Evolutionary conservation across 2,797 vertebrate species (phyloP).

Genomic region (Gobio occitaniae): DNA sequence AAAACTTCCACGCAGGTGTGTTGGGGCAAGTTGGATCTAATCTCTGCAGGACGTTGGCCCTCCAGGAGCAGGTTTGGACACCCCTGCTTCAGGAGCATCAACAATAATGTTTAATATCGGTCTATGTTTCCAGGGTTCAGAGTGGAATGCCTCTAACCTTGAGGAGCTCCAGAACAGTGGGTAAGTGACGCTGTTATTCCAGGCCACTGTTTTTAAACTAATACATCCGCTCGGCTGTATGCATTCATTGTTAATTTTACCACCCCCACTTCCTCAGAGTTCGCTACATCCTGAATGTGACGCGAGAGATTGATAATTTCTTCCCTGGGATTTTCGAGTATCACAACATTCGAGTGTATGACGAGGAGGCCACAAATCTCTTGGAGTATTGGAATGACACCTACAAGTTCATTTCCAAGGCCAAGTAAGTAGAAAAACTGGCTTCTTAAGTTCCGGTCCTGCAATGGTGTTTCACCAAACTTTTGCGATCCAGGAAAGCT

Average conservation of each 20-base stretch:
- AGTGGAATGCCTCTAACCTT: constrained; percentile 98
- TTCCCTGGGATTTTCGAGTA: constrained; percentile 96
- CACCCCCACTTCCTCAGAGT: constrained; percentile 76
- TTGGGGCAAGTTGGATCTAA: not conserved
- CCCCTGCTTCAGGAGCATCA: not conserved
- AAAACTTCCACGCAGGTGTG: not conserved
- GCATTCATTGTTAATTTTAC: constrained; percentile 39
- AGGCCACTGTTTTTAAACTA: constrained; percentile 12
- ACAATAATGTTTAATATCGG: not conserved
- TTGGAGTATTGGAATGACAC: constrained; percentile 98
- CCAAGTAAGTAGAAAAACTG: constrained; percentile 81
- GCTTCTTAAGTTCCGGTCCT: not conserved
- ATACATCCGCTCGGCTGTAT: constrained; percentile 26
- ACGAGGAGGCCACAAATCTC: constrained; percentile 96
- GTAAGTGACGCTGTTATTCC: constrained; percentile 75
- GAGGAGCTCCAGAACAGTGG: constrained; percentile 97
- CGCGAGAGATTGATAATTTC: constrained; percentile 97
- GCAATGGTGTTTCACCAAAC: not conserved
- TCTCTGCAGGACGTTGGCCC: not conserved
- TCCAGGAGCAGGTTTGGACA: not conserved
- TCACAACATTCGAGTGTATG: constrained; percentile 96
- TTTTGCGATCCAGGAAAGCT: constrained; percentile 82
- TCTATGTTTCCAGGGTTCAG: constrained; percentile 86
- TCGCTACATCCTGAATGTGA: constrained; percentile 95
- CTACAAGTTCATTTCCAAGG: constrained; percentile 98